phyloP scores from a whole-genome alignment of 1,140 invertebrate species.

The Hormaphis cornu region DNA sequence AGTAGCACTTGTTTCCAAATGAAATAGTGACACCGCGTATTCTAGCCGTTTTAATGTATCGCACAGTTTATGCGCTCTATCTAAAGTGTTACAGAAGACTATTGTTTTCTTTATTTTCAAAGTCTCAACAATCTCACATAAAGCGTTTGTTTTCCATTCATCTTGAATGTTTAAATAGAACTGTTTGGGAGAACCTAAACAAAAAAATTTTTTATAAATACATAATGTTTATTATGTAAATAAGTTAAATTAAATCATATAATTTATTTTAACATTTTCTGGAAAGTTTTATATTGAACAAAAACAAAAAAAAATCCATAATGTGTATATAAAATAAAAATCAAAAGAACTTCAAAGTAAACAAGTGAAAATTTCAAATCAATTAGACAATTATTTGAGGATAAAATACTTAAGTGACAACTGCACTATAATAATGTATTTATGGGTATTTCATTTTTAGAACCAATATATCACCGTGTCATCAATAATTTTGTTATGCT shows the following conservation, averaged over 20 bases:
- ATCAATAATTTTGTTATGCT: too few relatives aligned
- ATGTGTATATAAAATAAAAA: too few relatives aligned
- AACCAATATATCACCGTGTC: too few relatives aligned
- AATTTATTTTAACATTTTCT: too few relatives aligned
- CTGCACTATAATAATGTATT: too few relatives aligned
- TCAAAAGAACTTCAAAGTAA: too few relatives aligned
- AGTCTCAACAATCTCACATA: conserved; percentile 95
- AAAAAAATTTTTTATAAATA: conserved; percentile 4
- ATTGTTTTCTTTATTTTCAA: conserved; percentile 97
- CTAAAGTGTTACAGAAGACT: conserved; percentile 98
- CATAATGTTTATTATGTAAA: background rate
- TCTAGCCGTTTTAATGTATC: conserved; percentile 86
- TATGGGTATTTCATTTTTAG: too few relatives aligned
- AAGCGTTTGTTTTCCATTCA: conserved; percentile 96
- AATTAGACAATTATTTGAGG: too few relatives aligned
- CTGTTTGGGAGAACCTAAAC: conserved; percentile 85
- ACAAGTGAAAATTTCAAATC: too few relatives aligned
- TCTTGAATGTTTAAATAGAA: conserved; percentile 91
- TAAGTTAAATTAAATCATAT: too few relatives aligned
- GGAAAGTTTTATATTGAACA: background rate
- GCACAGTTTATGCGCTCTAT: conserved; percentile 97
- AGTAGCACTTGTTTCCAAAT: conserved; percentile 97
- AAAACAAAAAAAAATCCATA: too few relatives aligned
- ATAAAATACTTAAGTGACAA: too few relatives aligned
- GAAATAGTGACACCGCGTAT: conserved; percentile 98